These are phyloP conservation scores for Romanogobio albipinnatus DNA, from an alignment of 2,113 vertebrate species.

Conservation along the genomic window DNA sequence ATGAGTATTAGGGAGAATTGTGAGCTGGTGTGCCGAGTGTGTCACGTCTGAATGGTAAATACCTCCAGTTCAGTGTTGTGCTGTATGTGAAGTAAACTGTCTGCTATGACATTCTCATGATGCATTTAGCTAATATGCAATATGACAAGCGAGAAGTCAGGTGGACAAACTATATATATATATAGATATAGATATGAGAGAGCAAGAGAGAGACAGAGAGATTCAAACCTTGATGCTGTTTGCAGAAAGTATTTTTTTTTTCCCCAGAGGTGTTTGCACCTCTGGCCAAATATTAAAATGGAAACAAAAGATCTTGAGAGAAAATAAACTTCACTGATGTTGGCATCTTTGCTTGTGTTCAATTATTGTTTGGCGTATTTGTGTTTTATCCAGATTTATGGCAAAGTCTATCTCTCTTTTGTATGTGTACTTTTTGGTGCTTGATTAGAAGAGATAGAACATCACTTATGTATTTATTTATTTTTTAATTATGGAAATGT, in stretches of 20 bases:
- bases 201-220: slow-evolving; percentile 17
- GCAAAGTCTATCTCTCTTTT: background rate
- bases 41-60: slow-evolving; percentile 8
- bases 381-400: background rate
- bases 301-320: slow-evolving; percentile 68
- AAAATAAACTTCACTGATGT: slow-evolving; percentile 81
- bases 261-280: slow-evolving; percentile 45
- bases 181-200: background rate
- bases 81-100: slow-evolving; percentile 60
- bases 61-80: slow-evolving; percentile 41
- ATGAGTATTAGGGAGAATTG: background rate
- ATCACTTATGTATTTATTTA: background rate
- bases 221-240: slow-evolving; percentile 31
- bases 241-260: slow-evolving; percentile 38
- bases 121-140: slow-evolving; percentile 73
- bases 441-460: background rate
- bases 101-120: slow-evolving; percentile 65
- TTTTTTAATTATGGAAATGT: background rate
- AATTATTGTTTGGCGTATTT: slow-evolving; percentile 39
- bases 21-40: background rate
- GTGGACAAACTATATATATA: slow-evolving; percentile 14
- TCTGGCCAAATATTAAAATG: slow-evolving; percentile 50
- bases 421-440: background rate
- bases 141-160: slow-evolving; percentile 52
- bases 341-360: slow-evolving; percentile 60